phyloP scores from a whole-genome alignment of 2,113 vertebrate genomes.

The Euleptes europaea region DNA sequence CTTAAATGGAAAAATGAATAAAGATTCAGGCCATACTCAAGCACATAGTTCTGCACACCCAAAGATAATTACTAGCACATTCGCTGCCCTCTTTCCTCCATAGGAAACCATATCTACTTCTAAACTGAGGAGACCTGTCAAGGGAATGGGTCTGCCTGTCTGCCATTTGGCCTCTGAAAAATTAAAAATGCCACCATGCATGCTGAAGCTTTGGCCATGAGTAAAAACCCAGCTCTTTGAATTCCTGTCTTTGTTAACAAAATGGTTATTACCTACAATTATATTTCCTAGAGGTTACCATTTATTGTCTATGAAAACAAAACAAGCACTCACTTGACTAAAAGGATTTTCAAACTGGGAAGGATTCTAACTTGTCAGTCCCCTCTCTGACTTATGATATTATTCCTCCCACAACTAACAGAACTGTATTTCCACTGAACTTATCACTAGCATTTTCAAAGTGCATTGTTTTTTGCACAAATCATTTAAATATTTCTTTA shows the following conservation, averaged over 20 bases:
- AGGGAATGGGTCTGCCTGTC: neutral
- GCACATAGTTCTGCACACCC: neutral
- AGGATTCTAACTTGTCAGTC: neutral
- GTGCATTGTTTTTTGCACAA: neutral
- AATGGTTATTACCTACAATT: neutral
- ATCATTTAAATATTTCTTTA: neutral
- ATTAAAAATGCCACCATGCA: neutral
- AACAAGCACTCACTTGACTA: neutral
- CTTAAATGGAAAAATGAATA: neutral
- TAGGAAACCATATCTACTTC: neutral
- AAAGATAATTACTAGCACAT: neutral
- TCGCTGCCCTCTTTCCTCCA: neutral
- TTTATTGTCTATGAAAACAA: neutral
- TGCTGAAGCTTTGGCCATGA: neutral
- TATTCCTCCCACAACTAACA: neutral
- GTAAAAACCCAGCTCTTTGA: neutral
- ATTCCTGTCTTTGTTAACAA: neutral
- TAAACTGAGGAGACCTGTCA: neutral
- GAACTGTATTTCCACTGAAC: neutral
- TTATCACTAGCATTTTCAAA: neutral
- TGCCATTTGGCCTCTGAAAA: neutral
- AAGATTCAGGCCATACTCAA: neutral
- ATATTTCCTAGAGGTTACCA: neutral
- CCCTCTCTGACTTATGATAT: neutral
- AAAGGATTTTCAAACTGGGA: neutral